phyloP scores from a whole-genome alignment of 2,888 invertebrate species.

The Trypoxylon attenuatum region DNA sequence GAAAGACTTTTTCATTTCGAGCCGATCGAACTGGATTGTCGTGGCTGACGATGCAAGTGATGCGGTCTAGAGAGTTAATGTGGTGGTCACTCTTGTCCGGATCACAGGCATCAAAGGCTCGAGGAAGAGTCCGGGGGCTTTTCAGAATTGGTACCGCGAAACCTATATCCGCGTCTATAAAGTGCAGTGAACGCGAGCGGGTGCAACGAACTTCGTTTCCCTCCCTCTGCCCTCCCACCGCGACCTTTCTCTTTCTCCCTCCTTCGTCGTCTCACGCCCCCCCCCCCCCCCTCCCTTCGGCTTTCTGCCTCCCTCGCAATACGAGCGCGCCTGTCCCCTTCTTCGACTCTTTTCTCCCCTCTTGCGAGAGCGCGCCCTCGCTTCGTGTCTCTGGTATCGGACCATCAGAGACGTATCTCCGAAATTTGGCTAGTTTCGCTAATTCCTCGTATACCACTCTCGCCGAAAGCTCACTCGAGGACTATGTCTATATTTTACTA shows the following conservation, averaged over 20 bases:
- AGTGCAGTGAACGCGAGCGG: conserved; percentile 67
- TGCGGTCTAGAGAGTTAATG: too few species aligned
- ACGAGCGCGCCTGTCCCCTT: conserved; percentile 3
- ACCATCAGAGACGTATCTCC: conserved; percentile 35
- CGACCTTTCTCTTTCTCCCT: conserved; percentile 9
- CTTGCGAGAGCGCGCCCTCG: conserved; percentile 13
- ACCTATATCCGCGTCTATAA: conserved; percentile 61
- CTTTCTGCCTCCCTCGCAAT: conserved; percentile 20
- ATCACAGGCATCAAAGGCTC: conserved; percentile 22
- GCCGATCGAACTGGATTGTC: not conserved
- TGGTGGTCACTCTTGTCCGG: too few species aligned
- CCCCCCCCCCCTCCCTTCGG: conserved; percentile 14
- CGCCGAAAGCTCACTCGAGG: too few species aligned
- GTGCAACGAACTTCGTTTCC: conserved; percentile 66
- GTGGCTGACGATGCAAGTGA: not conserved
- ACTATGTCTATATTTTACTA: too few species aligned
- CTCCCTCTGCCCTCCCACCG: conserved; percentile 21
- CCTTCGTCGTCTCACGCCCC: conserved; percentile 13
- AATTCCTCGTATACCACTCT: not conserved
- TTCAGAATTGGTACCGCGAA: conserved; percentile 58
- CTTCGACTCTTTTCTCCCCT: conserved; percentile 25
- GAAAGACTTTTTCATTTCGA: too few species aligned
- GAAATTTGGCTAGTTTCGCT: conserved; percentile 11
- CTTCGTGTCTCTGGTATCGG: conserved; percentile 38
- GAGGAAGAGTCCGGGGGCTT: conserved; percentile 38